These are phyloP conservation scores for Ciconia maguari DNA, from an alignment of 2,113 vertebrate genomes.

Conservation along the genomic window DNA sequence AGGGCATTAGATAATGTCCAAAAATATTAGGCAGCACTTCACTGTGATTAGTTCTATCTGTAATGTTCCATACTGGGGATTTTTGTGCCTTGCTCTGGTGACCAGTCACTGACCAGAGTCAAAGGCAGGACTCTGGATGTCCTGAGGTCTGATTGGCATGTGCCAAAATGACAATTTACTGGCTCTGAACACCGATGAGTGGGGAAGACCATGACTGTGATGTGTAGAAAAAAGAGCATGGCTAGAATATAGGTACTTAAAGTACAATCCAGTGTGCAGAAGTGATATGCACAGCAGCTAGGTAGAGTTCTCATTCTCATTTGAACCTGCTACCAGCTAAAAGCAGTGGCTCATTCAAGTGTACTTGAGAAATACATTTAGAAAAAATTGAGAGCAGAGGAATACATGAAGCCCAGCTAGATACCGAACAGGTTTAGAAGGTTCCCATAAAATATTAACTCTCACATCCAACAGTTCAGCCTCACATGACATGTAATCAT, in stretches of 20 bases:
- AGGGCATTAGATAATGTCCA: background rate
- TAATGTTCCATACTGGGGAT: background rate
- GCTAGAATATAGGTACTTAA: background rate
- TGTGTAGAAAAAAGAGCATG: background rate
- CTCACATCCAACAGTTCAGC: background rate
- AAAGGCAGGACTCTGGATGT: background rate
- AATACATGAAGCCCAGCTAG: background rate
- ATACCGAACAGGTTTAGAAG: background rate
- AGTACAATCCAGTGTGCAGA: background rate
- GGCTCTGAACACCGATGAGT: background rate
- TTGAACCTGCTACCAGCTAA: background rate
- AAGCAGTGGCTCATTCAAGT: background rate
- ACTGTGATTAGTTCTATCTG: background rate
- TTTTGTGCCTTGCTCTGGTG: background rate
- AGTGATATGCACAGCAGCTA: background rate
- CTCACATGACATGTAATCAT: background rate
- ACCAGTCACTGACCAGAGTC: background rate
- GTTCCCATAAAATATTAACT: conserved; percentile 26
- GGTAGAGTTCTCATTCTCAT: background rate
- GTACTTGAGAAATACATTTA: background rate
- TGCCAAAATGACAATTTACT: background rate
- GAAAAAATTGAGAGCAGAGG: background rate
- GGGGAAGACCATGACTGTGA: background rate
- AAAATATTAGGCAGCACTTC: background rate
- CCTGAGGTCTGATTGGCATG: background rate